Percentiles rank a stretch among this genome's conserved stretches.
These are phyloP conservation scores for Andrena marginata DNA, from an alignment of 2,888 invertebrate species.

Conservation along the genomic window DNA sequence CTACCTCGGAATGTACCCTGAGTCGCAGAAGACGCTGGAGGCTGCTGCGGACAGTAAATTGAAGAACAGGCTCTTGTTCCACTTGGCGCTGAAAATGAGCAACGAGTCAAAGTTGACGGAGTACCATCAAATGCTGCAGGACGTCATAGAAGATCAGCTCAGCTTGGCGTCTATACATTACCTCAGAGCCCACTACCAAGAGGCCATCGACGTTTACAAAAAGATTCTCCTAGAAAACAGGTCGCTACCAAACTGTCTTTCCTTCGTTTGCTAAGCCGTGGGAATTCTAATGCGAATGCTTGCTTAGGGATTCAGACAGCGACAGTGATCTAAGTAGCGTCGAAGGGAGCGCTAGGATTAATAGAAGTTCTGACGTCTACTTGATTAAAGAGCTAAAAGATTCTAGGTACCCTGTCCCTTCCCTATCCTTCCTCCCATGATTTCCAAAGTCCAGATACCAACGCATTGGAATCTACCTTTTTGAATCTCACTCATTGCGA, in stretches of 20 bases:
- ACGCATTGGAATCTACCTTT: not conserved
- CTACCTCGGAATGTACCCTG: conserved; percentile 94
- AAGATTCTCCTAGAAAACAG: conserved; percentile 95
- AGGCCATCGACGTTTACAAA: conserved; percentile 99
- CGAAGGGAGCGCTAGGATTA: conserved; percentile 15
- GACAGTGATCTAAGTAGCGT: conserved; percentile 30
- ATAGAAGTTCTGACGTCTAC: conserved; percentile 52
- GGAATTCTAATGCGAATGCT: not conserved
- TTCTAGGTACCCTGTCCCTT: conserved; percentile 63
- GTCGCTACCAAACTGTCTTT: conserved; percentile 84
- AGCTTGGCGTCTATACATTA: conserved; percentile 98
- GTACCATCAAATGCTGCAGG: conserved; percentile 93
- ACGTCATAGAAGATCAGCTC: conserved; percentile 97
- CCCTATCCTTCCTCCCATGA: not conserved
- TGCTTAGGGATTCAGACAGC: conserved; percentile 37
- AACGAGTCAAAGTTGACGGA: conserved; percentile 94
- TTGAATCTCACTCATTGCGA: not conserved
- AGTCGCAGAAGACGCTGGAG: conserved; percentile 89
- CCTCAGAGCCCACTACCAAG: conserved; percentile 97
- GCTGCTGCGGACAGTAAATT: conserved; percentile 89
- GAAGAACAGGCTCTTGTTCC: conserved; percentile 94
- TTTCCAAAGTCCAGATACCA: not conserved
- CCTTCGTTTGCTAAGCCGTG: not conserved
- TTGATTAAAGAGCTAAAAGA: conserved; percentile 63
- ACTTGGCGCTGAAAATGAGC: conserved; percentile 96